Evolutionary conservation across 2,888 invertebrate genomes (phyloP).

Genomic region (Sphaerophoria rueppellii): DNA sequence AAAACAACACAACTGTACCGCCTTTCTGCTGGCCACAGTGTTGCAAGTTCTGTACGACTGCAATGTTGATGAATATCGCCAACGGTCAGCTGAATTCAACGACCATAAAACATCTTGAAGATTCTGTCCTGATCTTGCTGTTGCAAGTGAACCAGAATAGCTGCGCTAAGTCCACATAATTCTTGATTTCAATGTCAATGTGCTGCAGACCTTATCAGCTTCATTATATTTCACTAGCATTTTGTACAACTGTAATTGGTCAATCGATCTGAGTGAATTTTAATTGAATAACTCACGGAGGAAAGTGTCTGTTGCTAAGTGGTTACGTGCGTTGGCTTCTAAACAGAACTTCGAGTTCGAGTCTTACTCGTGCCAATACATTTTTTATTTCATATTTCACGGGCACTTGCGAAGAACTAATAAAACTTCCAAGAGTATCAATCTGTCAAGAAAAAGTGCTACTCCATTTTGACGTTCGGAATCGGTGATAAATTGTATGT

Average conservation of each 20-base stretch:
- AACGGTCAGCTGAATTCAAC: constrained; percentile 39
- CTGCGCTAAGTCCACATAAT: constrained; percentile 28
- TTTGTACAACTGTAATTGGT: neutral
- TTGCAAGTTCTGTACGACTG: constrained; percentile 62
- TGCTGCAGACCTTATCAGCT: constrained; percentile 24
- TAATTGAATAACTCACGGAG: neutral
- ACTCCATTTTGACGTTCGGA: no score
- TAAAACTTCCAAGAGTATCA: no score
- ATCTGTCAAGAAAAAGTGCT: no score
- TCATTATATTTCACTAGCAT: constrained; percentile 24
- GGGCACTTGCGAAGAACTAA: no score
- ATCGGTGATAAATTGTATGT: no score
- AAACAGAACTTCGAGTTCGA: no score
- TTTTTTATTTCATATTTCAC: no score
- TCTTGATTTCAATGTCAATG: neutral
- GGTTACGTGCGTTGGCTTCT: no score
- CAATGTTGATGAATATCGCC: constrained; percentile 62
- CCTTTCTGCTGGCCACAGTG: constrained; percentile 60
- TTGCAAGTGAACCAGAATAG: constrained; percentile 33
- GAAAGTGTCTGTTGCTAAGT: no score
- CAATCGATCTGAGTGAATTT: neutral
- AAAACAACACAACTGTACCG: constrained; percentile 68
- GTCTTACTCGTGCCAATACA: no score
- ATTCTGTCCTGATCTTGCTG: constrained; percentile 51
- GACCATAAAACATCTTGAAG: constrained; percentile 70